Evolutionary conservation across 37 sponge, comb jelly and placozoan genomes (phyloP).

Genomic region (Amphimedon queenslandica): DNA sequence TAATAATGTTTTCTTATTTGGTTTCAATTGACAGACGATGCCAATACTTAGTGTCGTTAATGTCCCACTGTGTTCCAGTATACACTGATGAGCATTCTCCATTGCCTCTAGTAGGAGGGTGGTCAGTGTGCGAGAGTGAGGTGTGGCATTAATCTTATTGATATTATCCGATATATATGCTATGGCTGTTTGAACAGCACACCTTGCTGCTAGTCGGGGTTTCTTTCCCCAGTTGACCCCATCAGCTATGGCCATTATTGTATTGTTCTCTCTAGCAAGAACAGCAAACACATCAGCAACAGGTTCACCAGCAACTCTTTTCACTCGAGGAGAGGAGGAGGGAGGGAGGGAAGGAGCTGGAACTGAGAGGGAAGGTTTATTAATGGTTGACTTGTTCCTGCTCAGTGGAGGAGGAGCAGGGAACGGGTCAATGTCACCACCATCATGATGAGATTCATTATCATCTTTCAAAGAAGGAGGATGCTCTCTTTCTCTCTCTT

Average conservation of each 20-base stretch:
- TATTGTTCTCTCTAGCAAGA: constrained; percentile 39
- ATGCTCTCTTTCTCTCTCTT: not conserved
- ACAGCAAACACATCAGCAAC: constrained; percentile 91
- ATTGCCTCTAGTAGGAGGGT: constrained; percentile 40
- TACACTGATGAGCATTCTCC: constrained; percentile 65
- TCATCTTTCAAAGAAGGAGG: too few relatives aligned
- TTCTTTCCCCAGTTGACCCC: constrained; percentile 87
- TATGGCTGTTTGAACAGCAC: constrained; percentile 73
- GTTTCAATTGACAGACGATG: constrained; percentile 69
- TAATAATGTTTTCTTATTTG: too few relatives aligned
- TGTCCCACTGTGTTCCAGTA: constrained; percentile 73
- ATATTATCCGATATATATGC: constrained; percentile 32
- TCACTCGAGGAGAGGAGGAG: not conserved
- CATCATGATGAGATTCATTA: too few relatives aligned
- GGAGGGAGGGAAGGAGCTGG: too few relatives aligned
- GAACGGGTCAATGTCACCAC: too few relatives aligned
- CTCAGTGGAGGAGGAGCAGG: not conserved
- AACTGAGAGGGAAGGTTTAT: too few relatives aligned
- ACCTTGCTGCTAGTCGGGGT: constrained; percentile 81
- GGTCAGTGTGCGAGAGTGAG: constrained; percentile 24
- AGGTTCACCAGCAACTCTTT: constrained; percentile 61
- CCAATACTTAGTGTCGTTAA: constrained; percentile 81
- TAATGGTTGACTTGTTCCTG: too few relatives aligned
- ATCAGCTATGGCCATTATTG: constrained; percentile 82
- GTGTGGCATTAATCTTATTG: not conserved